These are phyloP conservation scores for Bergia puertoricense DNA, from an alignment of 92 coral and sea anemone species.

Conservation along the genomic window DNA sequence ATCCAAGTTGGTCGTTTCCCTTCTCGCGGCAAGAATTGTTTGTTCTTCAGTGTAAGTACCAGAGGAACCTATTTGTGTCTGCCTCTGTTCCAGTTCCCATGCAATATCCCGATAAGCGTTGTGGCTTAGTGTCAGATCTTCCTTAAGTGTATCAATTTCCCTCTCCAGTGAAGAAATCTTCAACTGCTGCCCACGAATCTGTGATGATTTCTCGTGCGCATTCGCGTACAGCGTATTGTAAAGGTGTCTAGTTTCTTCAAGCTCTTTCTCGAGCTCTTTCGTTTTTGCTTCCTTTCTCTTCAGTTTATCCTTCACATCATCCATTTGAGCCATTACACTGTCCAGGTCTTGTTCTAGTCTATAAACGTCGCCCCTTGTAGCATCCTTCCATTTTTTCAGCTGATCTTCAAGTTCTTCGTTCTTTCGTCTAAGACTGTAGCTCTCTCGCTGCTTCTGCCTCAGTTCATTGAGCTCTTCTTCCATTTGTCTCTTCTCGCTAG, in stretches of 20 bases:
- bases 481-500: slow-evolving; percentile 14
- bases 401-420: slow-evolving; percentile 60
- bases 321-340: slow-evolving; percentile 54
- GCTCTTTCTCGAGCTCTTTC: slow-evolving; percentile 67
- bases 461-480: slow-evolving; percentile 21
- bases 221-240: slow-evolving; percentile 54
- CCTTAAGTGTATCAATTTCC: slow-evolving; percentile 63
- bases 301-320: slow-evolving; percentile 26
- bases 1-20: slow-evolving; percentile 68
- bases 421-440: slow-evolving; percentile 1
- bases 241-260: slow-evolving; percentile 63
- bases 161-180: slow-evolving; percentile 66
- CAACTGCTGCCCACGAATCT: slow-evolving; percentile 60
- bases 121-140: slow-evolving; percentile 76
- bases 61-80: background rate
- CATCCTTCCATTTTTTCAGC: slow-evolving; percentile 60
- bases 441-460: slow-evolving; percentile 1
- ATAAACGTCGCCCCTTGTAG: slow-evolving; percentile 51
- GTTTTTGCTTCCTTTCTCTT: slow-evolving; percentile 53
- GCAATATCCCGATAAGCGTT: slow-evolving; percentile 76
- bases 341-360: slow-evolving; percentile 47
- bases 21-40: slow-evolving; percentile 25
- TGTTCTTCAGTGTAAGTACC: background rate
- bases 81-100: slow-evolving; percentile 48
- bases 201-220: slow-evolving; percentile 58